Base-by-base conservation (phyloP, 2,888 invertebrate species). In the Calameuta idolon region DNA sequence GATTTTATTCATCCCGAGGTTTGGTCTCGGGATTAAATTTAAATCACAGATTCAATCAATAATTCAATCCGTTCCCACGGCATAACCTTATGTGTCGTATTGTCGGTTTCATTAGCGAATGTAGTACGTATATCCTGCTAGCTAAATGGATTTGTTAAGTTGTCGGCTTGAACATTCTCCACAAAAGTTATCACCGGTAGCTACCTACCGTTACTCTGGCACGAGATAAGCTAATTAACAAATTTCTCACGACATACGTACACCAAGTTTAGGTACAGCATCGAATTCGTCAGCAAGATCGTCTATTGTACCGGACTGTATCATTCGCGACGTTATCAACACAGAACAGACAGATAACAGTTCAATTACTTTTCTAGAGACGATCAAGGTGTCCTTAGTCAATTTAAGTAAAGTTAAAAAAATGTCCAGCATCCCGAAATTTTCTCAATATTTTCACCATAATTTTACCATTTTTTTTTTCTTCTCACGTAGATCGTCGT, bases 101-200 rank as follows among this genome's bases (percentile, higher is more conserved):
- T 55, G 55, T 23, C 9, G 23, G 2, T 55, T 55, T 55, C 5
- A 55, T 55, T 23, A 55, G 2, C 55, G 23, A 55, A 23, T 55
- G 23, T 5, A 23, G 23, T 23, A 55, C 55, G 23, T 55, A 9
- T 55, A 55, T 23, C 23, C 23, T 23, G 55, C 55, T 23, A 2
- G 55, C 55, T 85, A 83, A 85, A 83, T 84, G 83, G 80, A 76
- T 80, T 80, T 81, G 81, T 81, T 80, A 71, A 79, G 75, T 82
- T 81, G 79, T 69, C 74, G 76, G 79, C 69, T 80, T 40, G 78
- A 81, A 80, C 79, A 79, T 77, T 79, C 77, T 81, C 68, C 75
- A 69, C 34, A 34, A 73, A 75, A 69, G 76, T 55, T 23, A 55
- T 55, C 55, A 9, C 15, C 23, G 55, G 23, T 23, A 55, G 55